These are phyloP conservation scores for Mechanitis messenoides DNA, from an alignment of 2,888 invertebrate genomes.

Conservation along the genomic window DNA sequence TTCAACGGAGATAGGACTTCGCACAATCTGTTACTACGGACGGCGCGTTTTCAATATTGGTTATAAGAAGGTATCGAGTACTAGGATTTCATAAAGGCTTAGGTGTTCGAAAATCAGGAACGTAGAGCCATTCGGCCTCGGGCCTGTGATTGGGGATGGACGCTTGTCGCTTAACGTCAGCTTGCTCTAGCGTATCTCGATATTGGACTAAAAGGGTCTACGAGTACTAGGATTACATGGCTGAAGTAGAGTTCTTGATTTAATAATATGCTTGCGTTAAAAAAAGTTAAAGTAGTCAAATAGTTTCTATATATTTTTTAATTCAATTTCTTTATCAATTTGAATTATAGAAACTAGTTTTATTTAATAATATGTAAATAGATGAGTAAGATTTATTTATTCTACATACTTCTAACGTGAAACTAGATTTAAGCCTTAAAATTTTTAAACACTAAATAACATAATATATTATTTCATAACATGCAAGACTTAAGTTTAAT, in stretches of 20 bases:
- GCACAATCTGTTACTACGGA: constrained; percentile 5
- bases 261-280: no score
- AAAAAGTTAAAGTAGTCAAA: neutral
- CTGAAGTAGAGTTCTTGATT: constrained; percentile 8
- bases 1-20: constrained; percentile 8
- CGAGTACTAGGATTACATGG: constrained; percentile 30
- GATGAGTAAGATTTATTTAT: no score
- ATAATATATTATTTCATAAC: no score
- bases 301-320: neutral
- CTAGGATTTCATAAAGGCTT: constrained; percentile 42
- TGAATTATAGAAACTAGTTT: no score
- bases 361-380: no score
- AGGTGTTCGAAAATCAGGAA: constrained; percentile 4
- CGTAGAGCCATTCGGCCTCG: constrained; percentile 23
- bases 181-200: constrained; percentile 18
- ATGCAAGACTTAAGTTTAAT: no score
- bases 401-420: no score
- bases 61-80: constrained; percentile 38
- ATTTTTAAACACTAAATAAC: no score
- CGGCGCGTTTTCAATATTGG: constrained; percentile 15
- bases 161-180: constrained; percentile 16
- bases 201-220: constrained; percentile 24
- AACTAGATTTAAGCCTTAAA: no score
- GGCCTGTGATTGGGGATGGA: constrained; percentile 21
- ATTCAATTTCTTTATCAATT: neutral